Base-by-base conservation (phyloP, 2,113 vertebrate species). In the Dicentrarchus labrax region DNA sequence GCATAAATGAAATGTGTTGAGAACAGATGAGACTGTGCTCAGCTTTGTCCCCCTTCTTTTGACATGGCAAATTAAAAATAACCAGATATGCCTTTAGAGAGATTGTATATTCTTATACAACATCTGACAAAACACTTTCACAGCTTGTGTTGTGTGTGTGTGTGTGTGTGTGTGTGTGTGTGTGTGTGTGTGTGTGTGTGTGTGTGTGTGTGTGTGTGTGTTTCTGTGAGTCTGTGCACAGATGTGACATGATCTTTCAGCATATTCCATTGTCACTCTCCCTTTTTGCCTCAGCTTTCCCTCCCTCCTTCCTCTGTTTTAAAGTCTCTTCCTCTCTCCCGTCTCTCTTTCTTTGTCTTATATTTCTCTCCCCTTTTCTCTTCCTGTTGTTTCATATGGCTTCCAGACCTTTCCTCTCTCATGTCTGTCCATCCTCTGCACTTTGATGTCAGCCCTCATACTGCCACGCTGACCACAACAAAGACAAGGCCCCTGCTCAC, bases 361-460 rank as follows among this genome's bases (percentile, higher is more conserved):
- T 76, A 62, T 72, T 64, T 51, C 72, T 74, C 68, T 68, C 78
- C 56, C 79, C 78, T 50, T 80, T 64, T 72, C 50, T 78, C 86
- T 89, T 86, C 87, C 89, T 89, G 89, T 87, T 90, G 69, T 91
- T 92, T 90, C 89, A 91, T 80, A 86, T 90, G 90, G 80, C 84
- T 78, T 72, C 72, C 92, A 91, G 87, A 83, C 88, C 85, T 81
- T 89, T 90, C 79, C 82, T 80, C 85, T 86, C 66, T 88, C 87
- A 83, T 89, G 77, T 92, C 89, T 75, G 70, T 83, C 81, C 83
- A 72, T 89, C 76, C 50, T 71, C 73, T 56, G n/a, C 78, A 17
- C 90, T 91, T 92, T 93, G 89, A 92, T 93, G 86, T 90, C 77
- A 59, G 4, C 22, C 60, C 81, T 73, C 68, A 43, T 71, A 24